These are phyloP conservation scores for Coluber constrictor DNA, from an alignment of 2,797 vertebrate genomes.

Conservation along the genomic window DNA sequence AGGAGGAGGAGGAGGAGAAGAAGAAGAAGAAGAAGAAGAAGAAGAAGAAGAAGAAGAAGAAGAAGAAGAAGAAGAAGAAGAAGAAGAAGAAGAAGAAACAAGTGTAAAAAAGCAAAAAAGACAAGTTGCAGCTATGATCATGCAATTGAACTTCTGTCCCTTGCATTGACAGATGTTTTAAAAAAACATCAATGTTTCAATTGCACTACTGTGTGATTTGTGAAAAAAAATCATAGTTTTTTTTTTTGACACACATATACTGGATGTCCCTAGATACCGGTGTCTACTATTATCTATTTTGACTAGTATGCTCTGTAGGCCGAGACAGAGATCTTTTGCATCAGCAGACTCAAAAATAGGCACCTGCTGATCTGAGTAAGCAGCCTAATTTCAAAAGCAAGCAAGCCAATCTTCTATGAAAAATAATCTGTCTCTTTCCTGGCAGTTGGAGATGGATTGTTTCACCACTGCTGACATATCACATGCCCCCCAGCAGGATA, in stretches of 20 bases:
- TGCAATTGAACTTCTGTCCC: background rate
- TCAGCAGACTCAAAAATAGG: background rate
- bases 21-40: accelerated
- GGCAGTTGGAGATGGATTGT: background rate
- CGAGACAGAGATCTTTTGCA: background rate
- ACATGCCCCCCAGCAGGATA: background rate
- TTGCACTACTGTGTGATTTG: background rate
- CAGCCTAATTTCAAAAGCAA: background rate
- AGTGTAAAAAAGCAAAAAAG: background rate
- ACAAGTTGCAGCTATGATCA: background rate
- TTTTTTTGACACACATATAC: background rate
- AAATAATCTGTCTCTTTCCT: background rate
- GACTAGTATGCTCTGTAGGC: background rate
- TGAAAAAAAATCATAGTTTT: background rate
- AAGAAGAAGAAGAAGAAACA: too few relatives aligned
- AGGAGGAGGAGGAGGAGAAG: too few relatives aligned
- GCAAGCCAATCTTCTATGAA: background rate
- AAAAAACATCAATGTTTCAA: background rate
- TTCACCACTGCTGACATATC: background rate
- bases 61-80: too few relatives aligned
- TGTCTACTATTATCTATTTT: background rate
- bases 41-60: too few relatives aligned
- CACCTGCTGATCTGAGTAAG: background rate
- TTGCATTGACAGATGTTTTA: background rate
- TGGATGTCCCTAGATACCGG: background rate